Base-by-base conservation (phyloP, 2,888 invertebrate species). In the Rotaria sp. region DNA sequence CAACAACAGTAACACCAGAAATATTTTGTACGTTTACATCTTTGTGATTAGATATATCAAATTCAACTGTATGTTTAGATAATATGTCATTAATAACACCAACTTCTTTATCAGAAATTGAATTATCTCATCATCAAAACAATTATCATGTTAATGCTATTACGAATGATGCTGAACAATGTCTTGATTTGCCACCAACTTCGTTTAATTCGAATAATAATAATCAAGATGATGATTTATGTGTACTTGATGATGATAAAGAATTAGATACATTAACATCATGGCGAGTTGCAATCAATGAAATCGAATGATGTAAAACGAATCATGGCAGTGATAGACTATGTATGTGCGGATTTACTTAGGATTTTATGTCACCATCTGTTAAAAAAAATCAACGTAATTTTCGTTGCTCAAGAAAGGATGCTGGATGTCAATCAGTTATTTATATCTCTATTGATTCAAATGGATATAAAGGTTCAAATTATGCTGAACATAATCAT, bases 221-320 rank as follows among this genome's bases (percentile, higher is more conserved):
- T 13, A 21, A 67, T 67, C 67, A 67, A 35, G 15, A 67, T 5
- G 67, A 67, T 67, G 35, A n/a, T 35, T 30, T 35, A 67, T 8
- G 35, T 67, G 67, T 24, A 74, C 18, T 38, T 13, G 57, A 38
- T 74, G 38, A 38, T 10, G 5, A 10, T 26, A 38, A 74, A 4
- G 35, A 38, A 38, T 38, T 74, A 8, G 74, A 74, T 30, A 35
- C 74, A 74, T 18, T 35, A 74, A 24, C 74, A 21, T 35, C 74
- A 35, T 74, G 74, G 74, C 38, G 2, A 74, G 38, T 74, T 35
- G 38, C 2, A 24, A 24, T 18, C 21, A 38, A 24, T 74, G 74
- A 74, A 74, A 74, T 74, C 38, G 38, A 74, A 74, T 74, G 38
- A 38, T 74, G 74, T 74, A 74, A 74, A 74, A 74, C 74, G 21